These are phyloP conservation scores for Eueides isabella DNA, from an alignment of 1,140 invertebrate species.

Conservation along the genomic window DNA sequence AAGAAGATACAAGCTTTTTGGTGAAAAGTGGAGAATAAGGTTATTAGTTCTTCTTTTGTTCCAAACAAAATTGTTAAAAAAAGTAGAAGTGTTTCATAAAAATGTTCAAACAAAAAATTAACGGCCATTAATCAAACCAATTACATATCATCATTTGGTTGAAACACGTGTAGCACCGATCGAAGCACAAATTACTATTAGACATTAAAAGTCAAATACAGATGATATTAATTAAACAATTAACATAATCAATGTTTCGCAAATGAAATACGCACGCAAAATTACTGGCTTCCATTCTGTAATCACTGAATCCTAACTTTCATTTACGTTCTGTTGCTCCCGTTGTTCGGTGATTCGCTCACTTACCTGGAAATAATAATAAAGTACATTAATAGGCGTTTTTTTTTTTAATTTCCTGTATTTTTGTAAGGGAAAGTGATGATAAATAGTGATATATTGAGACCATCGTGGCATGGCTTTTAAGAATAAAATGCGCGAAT, in stretches of 20 bases:
- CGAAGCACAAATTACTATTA: neutral
- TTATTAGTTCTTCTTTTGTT: too few relatives aligned
- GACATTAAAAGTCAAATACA: neutral
- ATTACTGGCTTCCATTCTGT: neutral
- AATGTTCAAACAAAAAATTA: neutral
- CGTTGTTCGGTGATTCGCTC: neutral
- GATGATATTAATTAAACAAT: slow-evolving; percentile 3
- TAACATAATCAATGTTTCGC: neutral
- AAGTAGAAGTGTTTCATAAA: neutral
- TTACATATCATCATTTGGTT: neutral
- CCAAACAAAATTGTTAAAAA: too few relatives aligned
- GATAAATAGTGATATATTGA: too few relatives aligned
- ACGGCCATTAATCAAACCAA: too few relatives aligned
- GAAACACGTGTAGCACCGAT: neutral
- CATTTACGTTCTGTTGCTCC: neutral
- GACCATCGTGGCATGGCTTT: too few relatives aligned
- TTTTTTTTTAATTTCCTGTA: neutral
- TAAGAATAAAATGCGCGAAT: too few relatives aligned
- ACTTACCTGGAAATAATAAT: slow-evolving; percentile 15
- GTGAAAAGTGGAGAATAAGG: too few relatives aligned
- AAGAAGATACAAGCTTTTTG: too few relatives aligned
- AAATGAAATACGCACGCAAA: neutral
- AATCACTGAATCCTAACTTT: slow-evolving; percentile 6
- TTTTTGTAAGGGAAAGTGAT: neutral
- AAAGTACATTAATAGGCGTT: neutral